Evolutionary conservation across 2,113 vertebrate genomes (phyloP).

Genomic region (Myotis brandtii): DNA sequence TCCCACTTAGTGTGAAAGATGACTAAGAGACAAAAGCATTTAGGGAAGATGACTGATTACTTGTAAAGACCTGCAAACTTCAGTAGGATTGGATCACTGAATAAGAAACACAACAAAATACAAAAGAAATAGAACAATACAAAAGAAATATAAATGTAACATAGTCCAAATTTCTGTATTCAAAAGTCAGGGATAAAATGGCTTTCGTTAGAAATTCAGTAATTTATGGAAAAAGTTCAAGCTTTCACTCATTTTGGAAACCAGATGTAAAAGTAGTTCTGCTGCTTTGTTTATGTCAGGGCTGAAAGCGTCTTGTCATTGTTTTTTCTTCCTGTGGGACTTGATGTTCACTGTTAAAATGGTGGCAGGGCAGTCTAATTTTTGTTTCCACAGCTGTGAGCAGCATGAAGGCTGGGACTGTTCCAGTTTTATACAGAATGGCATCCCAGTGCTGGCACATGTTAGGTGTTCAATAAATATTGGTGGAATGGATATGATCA

Average conservation of each 20-base stretch:
- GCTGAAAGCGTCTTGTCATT: not conserved
- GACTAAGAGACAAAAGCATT: conserved; percentile 12
- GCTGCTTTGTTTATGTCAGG: not conserved
- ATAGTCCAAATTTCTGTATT: not conserved
- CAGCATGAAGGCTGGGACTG: not conserved
- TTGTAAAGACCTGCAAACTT: not conserved
- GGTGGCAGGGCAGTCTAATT: not conserved
- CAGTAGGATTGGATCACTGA: not conserved
- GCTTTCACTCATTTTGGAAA: conserved; percentile 10
- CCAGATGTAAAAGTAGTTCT: not conserved
- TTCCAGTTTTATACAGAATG: not conserved
- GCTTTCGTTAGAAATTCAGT: not conserved
- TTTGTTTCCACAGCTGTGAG: conserved; percentile 3
- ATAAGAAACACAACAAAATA: not conserved
- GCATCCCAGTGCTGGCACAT: not conserved
- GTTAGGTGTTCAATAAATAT: conserved; percentile 38
- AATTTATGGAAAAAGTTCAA: not conserved
- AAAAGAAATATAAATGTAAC: not conserved
- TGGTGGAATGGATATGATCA: not conserved
- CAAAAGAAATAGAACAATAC: not conserved
- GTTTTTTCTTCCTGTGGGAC: not conserved
- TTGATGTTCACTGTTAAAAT: not conserved
- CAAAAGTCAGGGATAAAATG: conserved; percentile 35
- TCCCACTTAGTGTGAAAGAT: not conserved
- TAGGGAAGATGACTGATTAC: conserved; percentile 2